Percentiles rank a stretch among this genome's conserved stretches.
phyloP scores from a whole-genome alignment of 1,140 invertebrate species.

The Pissodes strobi region DNA sequence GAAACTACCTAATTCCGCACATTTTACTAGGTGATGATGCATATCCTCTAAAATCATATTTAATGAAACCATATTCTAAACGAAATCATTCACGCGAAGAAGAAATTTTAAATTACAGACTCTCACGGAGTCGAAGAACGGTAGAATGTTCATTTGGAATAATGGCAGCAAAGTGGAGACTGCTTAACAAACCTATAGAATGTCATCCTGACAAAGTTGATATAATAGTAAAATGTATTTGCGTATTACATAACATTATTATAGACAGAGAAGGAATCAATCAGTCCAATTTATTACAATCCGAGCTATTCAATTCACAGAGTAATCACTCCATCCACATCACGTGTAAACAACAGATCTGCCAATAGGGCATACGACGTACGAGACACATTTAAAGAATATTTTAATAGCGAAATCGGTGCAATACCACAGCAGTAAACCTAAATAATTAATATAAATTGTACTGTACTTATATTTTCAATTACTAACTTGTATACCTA shows the following conservation, averaged over 20 bases:
- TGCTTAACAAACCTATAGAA: constrained; percentile 18
- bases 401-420: constrained; percentile 20
- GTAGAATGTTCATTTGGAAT: constrained; percentile 24
- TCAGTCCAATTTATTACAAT: constrained; percentile 18
- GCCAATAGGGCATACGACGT: constrained; percentile 22
- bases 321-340: constrained; percentile 10
- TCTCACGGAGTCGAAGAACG: constrained; percentile 51
- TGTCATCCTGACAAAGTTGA: constrained; percentile 3
- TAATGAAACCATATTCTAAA: constrained; percentile 57
- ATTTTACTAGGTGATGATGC: constrained; percentile 56
- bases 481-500: too few species aligned
- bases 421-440: neutral
- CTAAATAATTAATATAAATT: neutral
- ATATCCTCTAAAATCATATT: constrained; percentile 53
- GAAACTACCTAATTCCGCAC: constrained; percentile 3
- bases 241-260: constrained; percentile 12
- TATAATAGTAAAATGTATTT: constrained; percentile 12
- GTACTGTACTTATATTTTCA: constrained; percentile 4
- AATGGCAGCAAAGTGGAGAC: constrained; percentile 19
- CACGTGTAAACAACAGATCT: too few species aligned
- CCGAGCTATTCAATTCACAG: constrained; percentile 7
- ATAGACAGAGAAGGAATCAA: too few species aligned
- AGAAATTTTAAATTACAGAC: constrained; percentile 57
- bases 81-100: constrained; percentile 46
- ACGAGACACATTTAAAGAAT: constrained; percentile 16